A percentile compares a stretch with the other conserved stretches of the same genome.
Conservation (phyloP, 2,797 vertebrate species). For the Denticeps clupeoides region DNA sequence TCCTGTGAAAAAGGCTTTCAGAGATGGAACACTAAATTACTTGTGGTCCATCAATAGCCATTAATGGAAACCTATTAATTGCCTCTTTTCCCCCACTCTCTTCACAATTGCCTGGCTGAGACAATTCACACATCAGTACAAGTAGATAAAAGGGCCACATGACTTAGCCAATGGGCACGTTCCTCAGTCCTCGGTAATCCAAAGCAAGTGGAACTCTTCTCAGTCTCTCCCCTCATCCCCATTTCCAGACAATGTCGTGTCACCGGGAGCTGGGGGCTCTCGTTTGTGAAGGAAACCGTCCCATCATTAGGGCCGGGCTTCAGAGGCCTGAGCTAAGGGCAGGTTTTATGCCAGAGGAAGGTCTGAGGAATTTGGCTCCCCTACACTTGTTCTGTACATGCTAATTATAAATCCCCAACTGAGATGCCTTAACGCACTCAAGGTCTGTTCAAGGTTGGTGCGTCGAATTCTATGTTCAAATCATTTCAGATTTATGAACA, state of each 20-base stretch:
- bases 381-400: slow-evolving; percentile 10
- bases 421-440: no score
- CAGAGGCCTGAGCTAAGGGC: not conserved
- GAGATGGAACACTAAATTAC: slow-evolving; percentile 30
- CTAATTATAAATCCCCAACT: no score
- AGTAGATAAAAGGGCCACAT: no score
- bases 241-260: no score
- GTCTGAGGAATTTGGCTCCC: not conserved
- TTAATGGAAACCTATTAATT: slow-evolving; percentile 51
- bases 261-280: not conserved
- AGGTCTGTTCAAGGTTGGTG: no score
- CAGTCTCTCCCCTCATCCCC: no score
- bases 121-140: no score
- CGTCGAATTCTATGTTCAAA: slow-evolving; percentile 15
- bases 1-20: slow-evolving; percentile 30
- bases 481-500: slow-evolving; percentile 14
- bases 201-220: no score
- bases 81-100: slow-evolving; percentile 36
- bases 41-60: slow-evolving; percentile 42
- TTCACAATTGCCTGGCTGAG: slow-evolving; percentile 24
- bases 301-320: no score
- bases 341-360: not conserved
- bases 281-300: not conserved
- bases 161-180: no score
- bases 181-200: no score